Base-by-base conservation (phyloP, 2,113 vertebrate species). In the Arothron firmamentum region DNA sequence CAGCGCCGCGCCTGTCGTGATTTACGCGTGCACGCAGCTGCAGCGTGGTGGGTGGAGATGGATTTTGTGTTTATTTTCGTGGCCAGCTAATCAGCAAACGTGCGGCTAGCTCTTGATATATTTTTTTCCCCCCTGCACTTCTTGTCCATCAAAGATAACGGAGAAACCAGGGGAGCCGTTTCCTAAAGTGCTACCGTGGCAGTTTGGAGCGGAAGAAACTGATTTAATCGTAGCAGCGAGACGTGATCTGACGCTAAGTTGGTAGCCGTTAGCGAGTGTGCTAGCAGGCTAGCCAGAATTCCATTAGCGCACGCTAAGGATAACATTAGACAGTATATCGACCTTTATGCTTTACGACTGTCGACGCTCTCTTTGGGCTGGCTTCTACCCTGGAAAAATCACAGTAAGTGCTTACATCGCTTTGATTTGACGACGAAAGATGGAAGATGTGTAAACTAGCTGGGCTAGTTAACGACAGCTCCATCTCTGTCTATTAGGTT, bases 51-150 rank as follows among this genome's bases (percentile, higher is more conserved):
- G 80, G 83, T 77, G 80, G 81, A 76, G 66, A 55, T 18, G n/a
- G 25, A 10, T 79, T 71, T 81, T 43, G 69, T 84, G 82, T 86
- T 88, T 85, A 85, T 82, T 84, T 85, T 86, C 75, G 34, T 83
- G 67, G 68, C 60, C 51, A 71, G 74, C 62, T 47, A 65, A 45
- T 55, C 59, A 23, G 56, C 13, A 31, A 60, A 63, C 8, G 57
- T 20, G 54, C 45, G 52, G 20, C 3, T 45, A 56, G 20, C 65
- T 38, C 8, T 16, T 3, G 4, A n/a, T n/a, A n/a, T n/a, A n/a
- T n/a, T n/a, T n/a, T 3, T 11, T 6, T 28, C 19, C 18, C 8
- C 17, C 8, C 52, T 17, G 5, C 14, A 6, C 1, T 7, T 42
- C n/a, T 8, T 10, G 19, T 14, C 20, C 4, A 38, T 25, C 3